Conservation (phyloP, 2,888 invertebrate species). For the Microdon myrmicae region DNA sequence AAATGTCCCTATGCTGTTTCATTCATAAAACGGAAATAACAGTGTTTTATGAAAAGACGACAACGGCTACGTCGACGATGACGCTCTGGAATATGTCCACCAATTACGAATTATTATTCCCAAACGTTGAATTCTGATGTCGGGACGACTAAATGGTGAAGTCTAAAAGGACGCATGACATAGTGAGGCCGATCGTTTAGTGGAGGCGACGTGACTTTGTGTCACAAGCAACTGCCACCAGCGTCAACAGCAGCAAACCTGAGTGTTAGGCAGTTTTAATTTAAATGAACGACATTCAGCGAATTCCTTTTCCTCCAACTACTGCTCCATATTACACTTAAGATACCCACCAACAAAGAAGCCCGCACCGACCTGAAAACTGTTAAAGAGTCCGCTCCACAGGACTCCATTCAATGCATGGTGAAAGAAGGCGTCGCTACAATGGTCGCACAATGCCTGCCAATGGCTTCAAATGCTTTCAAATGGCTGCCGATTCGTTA, state of each 20-base stretch:
- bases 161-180: slow-evolving; percentile 36
- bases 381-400: no score
- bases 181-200: slow-evolving; percentile 13
- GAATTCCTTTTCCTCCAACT: slow-evolving; percentile 14
- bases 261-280: no score
- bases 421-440: slow-evolving; percentile 26
- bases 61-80: no score
- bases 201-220: slow-evolving; percentile 6
- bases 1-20: slow-evolving; percentile 41
- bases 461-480: slow-evolving; percentile 35
- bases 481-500: slow-evolving; percentile 33
- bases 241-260: no score
- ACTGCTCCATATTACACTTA: slow-evolving; percentile 10
- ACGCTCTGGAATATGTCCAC: slow-evolving; percentile 41
- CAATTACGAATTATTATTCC: slow-evolving; percentile 50
- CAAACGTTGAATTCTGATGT: slow-evolving; percentile 38
- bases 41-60: slow-evolving; percentile 42
- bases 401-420: slow-evolving; percentile 19
- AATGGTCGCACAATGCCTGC: slow-evolving; percentile 28
- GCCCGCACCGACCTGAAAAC: slow-evolving; percentile 22
- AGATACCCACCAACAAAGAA: slow-evolving; percentile 24
- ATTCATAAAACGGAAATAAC: slow-evolving; percentile 50
- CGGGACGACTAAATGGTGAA: slow-evolving; percentile 1
- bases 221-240: background rate
- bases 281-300: slow-evolving; percentile 30